phyloP scores from a whole-genome alignment of 1,140 invertebrate species.

The Tetramorium alpestre region DNA sequence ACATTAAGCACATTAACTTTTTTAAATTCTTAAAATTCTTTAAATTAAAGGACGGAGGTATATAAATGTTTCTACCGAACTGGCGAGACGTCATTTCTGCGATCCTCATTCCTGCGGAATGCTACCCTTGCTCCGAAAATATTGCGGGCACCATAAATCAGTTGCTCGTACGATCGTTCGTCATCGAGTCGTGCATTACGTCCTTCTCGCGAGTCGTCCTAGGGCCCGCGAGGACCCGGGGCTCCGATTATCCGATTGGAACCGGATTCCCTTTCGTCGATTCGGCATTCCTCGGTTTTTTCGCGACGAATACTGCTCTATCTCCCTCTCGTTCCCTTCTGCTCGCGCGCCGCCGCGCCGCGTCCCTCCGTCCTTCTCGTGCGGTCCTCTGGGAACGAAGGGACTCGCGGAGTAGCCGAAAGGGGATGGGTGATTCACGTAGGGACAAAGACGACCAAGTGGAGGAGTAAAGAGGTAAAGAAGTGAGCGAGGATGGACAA shows the following conservation, averaged over 20 bases:
- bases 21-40: neutral
- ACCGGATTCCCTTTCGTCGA: constrained; percentile 74
- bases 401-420: constrained; percentile 45
- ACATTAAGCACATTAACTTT: neutral
- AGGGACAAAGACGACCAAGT: constrained; percentile 72
- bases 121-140: constrained; percentile 45
- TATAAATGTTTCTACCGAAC: neutral
- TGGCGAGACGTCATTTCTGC: constrained; percentile 6
- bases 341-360: constrained; percentile 33
- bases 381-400: constrained; percentile 53
- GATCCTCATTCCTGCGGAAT: constrained; percentile 37
- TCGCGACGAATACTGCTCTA: constrained; percentile 67
- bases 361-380: constrained; percentile 56
- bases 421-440: constrained; percentile 51
- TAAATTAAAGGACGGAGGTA: neutral
- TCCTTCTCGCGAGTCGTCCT: constrained; percentile 43
- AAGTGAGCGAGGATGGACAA: constrained; percentile 85
- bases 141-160: constrained; percentile 57
- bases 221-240: constrained; percentile 38
- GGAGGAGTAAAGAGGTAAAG: constrained; percentile 81
- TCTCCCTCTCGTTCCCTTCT: constrained; percentile 48
- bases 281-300: constrained; percentile 73
- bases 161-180: constrained; percentile 55
- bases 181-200: constrained; percentile 63
- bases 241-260: constrained; percentile 73